Evolutionary conservation across 2,888 invertebrate genomes (phyloP), one percentile per base, ranked within the genome.

Genomic region (Antitype chi): DNA sequence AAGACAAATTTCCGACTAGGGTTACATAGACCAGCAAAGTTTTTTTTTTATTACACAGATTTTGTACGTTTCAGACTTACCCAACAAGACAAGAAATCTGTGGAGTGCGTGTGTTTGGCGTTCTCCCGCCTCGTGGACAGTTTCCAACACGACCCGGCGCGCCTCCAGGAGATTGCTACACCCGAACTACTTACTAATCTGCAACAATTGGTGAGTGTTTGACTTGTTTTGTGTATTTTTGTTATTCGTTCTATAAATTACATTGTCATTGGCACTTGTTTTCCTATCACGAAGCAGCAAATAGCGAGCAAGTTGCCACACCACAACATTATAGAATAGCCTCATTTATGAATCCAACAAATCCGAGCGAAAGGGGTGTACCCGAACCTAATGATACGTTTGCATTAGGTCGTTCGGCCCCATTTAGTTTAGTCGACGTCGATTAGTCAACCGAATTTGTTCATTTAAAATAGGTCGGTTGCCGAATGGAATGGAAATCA

Each of bases 41-140:
- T n/a, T 11, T 3, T 6, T 15, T 20, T 20, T 11, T 8, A 3
- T 49, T 59, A 23, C 4, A 74, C 17, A 23, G 23, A 0, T 7
- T 1, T 38, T 32, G 32, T 9, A 38, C 3, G 20, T 74, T 76
- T 94, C 83, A 97, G 98, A 91, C 94, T 98, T 70, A 98, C 98
- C 1, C 98, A 98, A 92, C 98, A 99, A 96, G 99, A 99, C 95
- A 99, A 99, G 94, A 99, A 99, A 93, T 99, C 99, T 78, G 99
- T 99, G 62, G 99, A 99, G 93, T 99, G 99, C 92, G 99, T 99
- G 23, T 99, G 99, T 91, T 97, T 99, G 85, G 99, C 99, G 38
- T 99, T 99, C 97, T 99, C 99, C 77, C 98, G 99, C 9, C 97
- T 99, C 64, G 99, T 99, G 67, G 99, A 99, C 92, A 99, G 99